phyloP scores from a whole-genome alignment of 2,797 vertebrate genomes.

The Gymnodraco acuticeps region DNA sequence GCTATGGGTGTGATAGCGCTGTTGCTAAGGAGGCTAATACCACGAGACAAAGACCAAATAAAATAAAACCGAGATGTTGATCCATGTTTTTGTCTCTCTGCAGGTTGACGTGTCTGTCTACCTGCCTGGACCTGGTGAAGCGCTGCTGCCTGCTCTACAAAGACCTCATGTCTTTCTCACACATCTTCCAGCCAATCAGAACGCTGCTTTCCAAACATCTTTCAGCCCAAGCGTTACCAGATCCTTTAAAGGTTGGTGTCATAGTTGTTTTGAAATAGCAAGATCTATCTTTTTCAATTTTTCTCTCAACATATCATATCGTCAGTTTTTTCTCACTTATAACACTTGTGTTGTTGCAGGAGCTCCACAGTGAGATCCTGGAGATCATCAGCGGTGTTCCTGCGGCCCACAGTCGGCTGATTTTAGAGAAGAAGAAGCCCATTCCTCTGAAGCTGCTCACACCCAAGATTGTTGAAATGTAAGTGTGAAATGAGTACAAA shows the following conservation, averaged over 20 bases:
- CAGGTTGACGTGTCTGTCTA: conserved; percentile 89
- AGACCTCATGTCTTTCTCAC: conserved; percentile 82
- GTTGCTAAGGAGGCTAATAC: background rate
- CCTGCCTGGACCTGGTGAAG: conserved; percentile 89
- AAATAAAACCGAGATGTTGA: background rate
- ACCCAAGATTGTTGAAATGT: conserved; percentile 96
- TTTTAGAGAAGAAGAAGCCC: conserved; percentile 93
- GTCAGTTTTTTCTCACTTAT: background rate
- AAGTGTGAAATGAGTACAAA: conserved; percentile 69
- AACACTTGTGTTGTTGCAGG: conserved; percentile 77
- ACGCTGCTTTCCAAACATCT: conserved; percentile 85
- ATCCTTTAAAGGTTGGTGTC: conserved; percentile 86
- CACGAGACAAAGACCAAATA: background rate
- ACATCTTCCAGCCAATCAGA: conserved; percentile 86
- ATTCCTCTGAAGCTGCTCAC: conserved; percentile 92
- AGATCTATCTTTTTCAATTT: background rate
- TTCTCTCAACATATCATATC: background rate
- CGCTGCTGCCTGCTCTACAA: conserved; percentile 85
- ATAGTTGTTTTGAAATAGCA: background rate
- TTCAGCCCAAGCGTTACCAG: conserved; percentile 76
- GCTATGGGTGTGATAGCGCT: no score
- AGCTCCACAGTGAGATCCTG: conserved; percentile 81
- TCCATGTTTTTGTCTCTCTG: background rate
- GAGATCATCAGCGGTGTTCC: conserved; percentile 72
- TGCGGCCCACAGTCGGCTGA: conserved; percentile 74